Evolutionary conservation across 2,888 invertebrate species (phyloP).

Genomic region (Eilema depressum): DNA sequence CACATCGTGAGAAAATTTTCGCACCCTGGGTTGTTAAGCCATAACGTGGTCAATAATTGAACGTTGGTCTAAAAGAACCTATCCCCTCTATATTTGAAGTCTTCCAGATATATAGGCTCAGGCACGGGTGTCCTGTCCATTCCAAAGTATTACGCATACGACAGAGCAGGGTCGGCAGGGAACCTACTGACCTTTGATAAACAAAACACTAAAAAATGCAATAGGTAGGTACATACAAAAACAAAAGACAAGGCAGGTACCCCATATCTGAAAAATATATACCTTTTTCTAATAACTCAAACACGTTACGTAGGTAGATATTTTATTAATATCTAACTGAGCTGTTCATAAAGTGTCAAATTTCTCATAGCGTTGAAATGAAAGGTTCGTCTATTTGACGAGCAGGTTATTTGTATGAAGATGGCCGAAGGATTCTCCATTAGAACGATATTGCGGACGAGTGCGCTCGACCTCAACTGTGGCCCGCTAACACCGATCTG

Average conservation of each 20-base stretch:
- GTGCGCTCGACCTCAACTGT: conserved; percentile 57
- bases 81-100: background rate
- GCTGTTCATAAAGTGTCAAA: conserved; percentile 26
- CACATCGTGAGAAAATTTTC: too few species aligned
- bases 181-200: too few species aligned
- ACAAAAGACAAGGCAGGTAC: background rate
- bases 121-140: too few species aligned
- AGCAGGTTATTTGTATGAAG: conserved; percentile 23
- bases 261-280: background rate
- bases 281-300: background rate
- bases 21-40: too few species aligned
- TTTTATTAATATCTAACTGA: conserved; percentile 9
- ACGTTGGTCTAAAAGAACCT: background rate
- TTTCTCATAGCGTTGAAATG: conserved; percentile 32
- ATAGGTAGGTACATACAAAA: background rate
- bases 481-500: conserved; percentile 68
- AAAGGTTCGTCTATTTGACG: conserved; percentile 26
- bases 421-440: conserved; percentile 50
- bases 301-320: background rate
- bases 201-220: background rate
- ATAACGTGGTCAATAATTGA: too few species aligned
- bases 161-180: too few species aligned
- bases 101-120: background rate
- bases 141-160: too few species aligned
- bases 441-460: conserved; percentile 58